Evolutionary conservation across 2,888 invertebrate species (phyloP).

Genomic region (Pristionchus japonicus): DNA sequence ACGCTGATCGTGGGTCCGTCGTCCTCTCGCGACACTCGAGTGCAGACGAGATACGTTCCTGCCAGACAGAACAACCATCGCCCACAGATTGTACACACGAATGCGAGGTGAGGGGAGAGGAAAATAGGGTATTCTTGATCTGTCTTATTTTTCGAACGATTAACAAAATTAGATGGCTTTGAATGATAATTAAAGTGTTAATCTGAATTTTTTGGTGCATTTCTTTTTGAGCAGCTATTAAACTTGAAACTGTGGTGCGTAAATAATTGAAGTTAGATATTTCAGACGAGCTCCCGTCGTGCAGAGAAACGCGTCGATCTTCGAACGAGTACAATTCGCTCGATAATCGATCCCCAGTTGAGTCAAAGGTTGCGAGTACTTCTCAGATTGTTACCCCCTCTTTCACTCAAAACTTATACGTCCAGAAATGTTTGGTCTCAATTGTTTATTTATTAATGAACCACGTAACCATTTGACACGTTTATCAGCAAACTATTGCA

Average conservation of each 20-base stretch:
- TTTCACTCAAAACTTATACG: not conserved
- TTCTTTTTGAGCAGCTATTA: too few species aligned
- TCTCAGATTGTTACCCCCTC: not conserved
- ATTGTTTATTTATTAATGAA: not conserved
- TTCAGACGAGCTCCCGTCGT: conserved; percentile 16
- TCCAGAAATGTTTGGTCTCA: conserved; percentile 8
- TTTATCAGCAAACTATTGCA: not conserved
- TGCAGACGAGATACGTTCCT: conserved; percentile 13
- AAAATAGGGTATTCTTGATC: not conserved
- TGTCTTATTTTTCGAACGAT: too few species aligned
- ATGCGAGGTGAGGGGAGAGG: not conserved
- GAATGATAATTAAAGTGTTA: too few species aligned
- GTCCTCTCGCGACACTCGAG: not conserved
- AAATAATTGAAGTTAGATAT: not conserved
- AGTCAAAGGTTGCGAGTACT: not conserved
- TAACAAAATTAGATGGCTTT: too few species aligned
- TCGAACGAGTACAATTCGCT: conserved; percentile 17
- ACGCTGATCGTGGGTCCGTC: not conserved
- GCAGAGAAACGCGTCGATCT: conserved; percentile 1
- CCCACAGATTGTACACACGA: not conserved
- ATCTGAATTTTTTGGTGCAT: too few species aligned
- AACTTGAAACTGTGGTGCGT: too few species aligned
- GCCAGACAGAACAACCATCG: not conserved
- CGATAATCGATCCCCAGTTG: not conserved
- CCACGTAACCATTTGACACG: not conserved